phyloP scores from a whole-genome alignment of 2,113 vertebrate genomes.

The Aplodontia rufa region DNA sequence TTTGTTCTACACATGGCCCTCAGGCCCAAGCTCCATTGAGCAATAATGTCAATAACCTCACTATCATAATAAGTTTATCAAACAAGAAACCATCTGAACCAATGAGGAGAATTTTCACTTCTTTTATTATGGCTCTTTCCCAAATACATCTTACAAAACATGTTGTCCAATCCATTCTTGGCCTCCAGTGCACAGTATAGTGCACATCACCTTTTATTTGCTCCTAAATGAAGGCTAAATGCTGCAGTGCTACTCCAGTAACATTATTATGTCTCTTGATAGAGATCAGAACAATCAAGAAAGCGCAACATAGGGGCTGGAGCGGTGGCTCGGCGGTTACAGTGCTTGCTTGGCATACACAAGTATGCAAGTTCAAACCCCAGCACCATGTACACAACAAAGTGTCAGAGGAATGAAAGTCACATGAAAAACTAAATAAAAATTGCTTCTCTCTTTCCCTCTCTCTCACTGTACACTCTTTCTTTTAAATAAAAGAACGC shows the following conservation, averaged over 20 bases:
- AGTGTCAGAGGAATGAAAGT: no score
- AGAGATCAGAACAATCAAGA: background rate
- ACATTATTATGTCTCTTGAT: conserved; percentile 20
- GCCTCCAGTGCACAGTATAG: background rate
- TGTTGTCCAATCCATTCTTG: conserved; percentile 24
- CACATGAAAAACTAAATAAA: no score
- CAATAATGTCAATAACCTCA: conserved; percentile 3
- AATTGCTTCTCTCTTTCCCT: no score
- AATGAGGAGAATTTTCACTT: conserved; percentile 4
- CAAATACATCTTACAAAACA: conserved; percentile 22
- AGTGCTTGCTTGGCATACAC: no score
- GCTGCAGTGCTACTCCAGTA: background rate
- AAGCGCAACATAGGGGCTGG: background rate
- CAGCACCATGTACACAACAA: no score
- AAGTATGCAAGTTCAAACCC: no score
- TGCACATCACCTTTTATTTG: background rate
- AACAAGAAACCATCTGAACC: background rate
- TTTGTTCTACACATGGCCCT: background rate
- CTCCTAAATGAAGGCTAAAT: background rate
- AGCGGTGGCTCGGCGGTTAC: no score
- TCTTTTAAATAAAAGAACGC: no score
- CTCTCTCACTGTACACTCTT: no score
- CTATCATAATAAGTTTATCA: conserved; percentile 24
- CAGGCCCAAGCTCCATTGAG: background rate
- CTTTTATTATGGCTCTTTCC: conserved; percentile 12